These are phyloP conservation scores for Porites divaricata DNA, from an alignment of 92 coral and sea anemone genomes.

Conservation along the genomic window DNA sequence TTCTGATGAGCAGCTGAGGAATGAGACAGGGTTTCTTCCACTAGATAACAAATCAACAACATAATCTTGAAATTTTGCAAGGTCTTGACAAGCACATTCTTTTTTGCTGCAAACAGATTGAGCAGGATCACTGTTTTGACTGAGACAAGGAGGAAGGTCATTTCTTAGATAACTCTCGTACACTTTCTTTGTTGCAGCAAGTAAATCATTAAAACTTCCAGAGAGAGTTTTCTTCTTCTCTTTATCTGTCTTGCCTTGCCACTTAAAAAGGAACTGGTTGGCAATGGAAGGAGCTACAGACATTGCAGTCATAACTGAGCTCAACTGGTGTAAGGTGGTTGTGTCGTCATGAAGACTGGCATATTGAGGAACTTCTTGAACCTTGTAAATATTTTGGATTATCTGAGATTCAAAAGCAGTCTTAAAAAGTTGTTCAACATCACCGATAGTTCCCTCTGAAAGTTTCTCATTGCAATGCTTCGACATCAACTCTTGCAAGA, in stretches of 20 bases:
- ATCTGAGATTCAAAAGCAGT: conserved; percentile 26
- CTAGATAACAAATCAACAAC: conserved; percentile 38
- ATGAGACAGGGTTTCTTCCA: conserved; percentile 51
- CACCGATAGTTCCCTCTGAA: conserved; percentile 9
- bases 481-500: conserved; percentile 28
- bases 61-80: conserved; percentile 49
- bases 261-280: conserved; percentile 18
- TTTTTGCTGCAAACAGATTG: conserved; percentile 2
- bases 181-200: conserved; percentile 41
- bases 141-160: conserved; percentile 11
- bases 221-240: conserved; percentile 39
- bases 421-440: conserved; percentile 18
- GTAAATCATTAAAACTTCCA: conserved; percentile 21
- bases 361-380: conserved; percentile 36
- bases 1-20: conserved; percentile 31
- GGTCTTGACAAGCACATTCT: conserved; percentile 45
- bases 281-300: conserved; percentile 47
- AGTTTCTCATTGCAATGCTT: conserved; percentile 31
- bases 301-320: conserved; percentile 36
- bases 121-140: neutral
- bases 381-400: conserved; percentile 23
- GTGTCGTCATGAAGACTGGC: conserved; percentile 7
- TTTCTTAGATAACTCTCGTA: conserved; percentile 14
- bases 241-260: conserved; percentile 26
- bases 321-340: conserved; percentile 21